Conservation (phyloP, 2,888 invertebrate species). For the Augiades crinisus region DNA sequence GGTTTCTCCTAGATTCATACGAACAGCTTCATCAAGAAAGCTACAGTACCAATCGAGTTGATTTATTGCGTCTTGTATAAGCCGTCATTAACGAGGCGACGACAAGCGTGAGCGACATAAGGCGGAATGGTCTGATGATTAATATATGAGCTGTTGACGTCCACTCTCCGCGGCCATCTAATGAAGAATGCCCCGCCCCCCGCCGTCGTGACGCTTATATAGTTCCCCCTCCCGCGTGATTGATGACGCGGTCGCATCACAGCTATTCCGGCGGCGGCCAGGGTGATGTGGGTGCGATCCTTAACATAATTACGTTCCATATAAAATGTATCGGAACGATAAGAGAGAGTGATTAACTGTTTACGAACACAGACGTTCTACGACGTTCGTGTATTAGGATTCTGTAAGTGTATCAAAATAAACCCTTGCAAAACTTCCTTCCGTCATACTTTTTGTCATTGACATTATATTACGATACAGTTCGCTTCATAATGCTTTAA, state of each 20-base stretch:
- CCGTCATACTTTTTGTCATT: too few species aligned
- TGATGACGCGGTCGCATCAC: constrained; percentile 67
- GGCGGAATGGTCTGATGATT: constrained; percentile 49
- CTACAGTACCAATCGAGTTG: constrained; percentile 21
- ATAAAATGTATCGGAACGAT: constrained; percentile 35
- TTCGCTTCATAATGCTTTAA: too few species aligned
- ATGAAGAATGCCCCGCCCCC: constrained; percentile 60
- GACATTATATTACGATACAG: too few species aligned
- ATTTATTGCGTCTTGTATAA: constrained; percentile 29
- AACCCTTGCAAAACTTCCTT: too few species aligned
- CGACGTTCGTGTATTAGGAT: too few species aligned
- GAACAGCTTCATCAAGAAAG: constrained; percentile 30
- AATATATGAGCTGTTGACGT: constrained; percentile 52
- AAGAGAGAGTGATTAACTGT: constrained; percentile 36
- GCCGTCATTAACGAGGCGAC: constrained; percentile 32
- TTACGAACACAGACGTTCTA: constrained; percentile 14
- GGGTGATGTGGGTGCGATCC: constrained; percentile 60
- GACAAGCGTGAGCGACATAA: constrained; percentile 34
- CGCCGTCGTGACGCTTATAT: constrained; percentile 41
- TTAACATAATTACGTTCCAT: constrained; percentile 52
- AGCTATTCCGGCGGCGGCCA: constrained; percentile 42
- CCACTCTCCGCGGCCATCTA: constrained; percentile 49
- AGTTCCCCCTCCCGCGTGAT: constrained; percentile 53
- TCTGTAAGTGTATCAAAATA: too few species aligned
- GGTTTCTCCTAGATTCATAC: constrained; percentile 25